Percentiles rank a stretch among this genome's conserved stretches.
Evolutionary conservation across 1,140 invertebrate species (phyloP).

Genomic region (Bombyx mori): ASM3026992v2 NC_085111.1:16120001-16120500

Average conservation of each 20-base stretch:
- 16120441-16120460: too few species aligned
- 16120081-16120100: slow-evolving; percentile 7
- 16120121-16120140: slow-evolving; percentile 3
- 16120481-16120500: too few species aligned
- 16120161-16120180: slow-evolving; percentile 6
- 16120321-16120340: too few species aligned
- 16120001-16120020: too few species aligned
- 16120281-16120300: not conserved
- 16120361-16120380: too few species aligned
- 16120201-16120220: not conserved
- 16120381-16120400: too few species aligned
- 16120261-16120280: slow-evolving; percentile 2
- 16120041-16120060: slow-evolving; percentile 9
- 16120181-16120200: not conserved
- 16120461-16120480: too few species aligned
- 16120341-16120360: too few species aligned
- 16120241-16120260: not conserved
- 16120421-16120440: too few species aligned
- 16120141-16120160: not conserved
- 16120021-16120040: not conserved
- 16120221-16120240: slow-evolving; percentile 4
- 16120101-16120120: slow-evolving; percentile 3
- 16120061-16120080: not conserved
- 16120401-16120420: too few species aligned
- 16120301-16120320: not conserved